phyloP scores from a whole-genome alignment of 2,888 invertebrate species.

The Encarsia formosa region DNA sequence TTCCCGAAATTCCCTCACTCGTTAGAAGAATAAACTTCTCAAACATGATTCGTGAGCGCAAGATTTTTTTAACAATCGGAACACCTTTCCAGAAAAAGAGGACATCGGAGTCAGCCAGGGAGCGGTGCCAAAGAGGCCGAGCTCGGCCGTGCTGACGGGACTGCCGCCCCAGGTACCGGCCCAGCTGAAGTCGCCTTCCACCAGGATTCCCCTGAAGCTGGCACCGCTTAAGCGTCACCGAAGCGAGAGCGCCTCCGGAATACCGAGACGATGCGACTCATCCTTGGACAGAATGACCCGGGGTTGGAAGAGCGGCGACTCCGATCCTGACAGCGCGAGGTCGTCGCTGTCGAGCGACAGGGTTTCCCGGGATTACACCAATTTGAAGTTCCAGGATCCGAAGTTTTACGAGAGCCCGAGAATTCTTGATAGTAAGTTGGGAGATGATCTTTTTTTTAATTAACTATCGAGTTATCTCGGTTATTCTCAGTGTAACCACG shows the following conservation, averaged over 20 bases:
- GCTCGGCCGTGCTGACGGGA: neutral
- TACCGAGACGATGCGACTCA: slow-evolving; percentile 28
- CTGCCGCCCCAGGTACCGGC: slow-evolving; percentile 8
- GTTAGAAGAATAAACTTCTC: too few relatives aligned
- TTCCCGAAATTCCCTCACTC: too few relatives aligned
- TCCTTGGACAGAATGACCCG: slow-evolving; percentile 24
- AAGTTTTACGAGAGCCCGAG: slow-evolving; percentile 46
- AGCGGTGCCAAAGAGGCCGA: too few relatives aligned
- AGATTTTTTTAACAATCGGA: too few relatives aligned
- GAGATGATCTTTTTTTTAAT: too few relatives aligned
- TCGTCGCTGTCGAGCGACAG: slow-evolving; percentile 39
- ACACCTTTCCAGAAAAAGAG: too few relatives aligned
- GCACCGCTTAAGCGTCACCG: slow-evolving; percentile 38
- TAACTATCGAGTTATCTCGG: too few relatives aligned
- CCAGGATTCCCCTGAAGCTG: slow-evolving; percentile 44
- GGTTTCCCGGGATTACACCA: slow-evolving; percentile 45
- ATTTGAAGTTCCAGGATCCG: slow-evolving; percentile 45
- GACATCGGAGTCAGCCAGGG: too few relatives aligned
- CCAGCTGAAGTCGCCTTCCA: slow-evolving; percentile 27
- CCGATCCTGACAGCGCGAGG: slow-evolving; percentile 3
- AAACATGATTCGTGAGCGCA: too few relatives aligned
- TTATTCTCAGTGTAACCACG: too few relatives aligned
- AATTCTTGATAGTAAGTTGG: slow-evolving; percentile 36
- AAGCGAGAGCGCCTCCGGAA: slow-evolving; percentile 26
- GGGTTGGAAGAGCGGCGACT: slow-evolving; percentile 29